phyloP scores from a whole-genome alignment of 2,888 invertebrate species.

The Erynnis tages region DNA sequence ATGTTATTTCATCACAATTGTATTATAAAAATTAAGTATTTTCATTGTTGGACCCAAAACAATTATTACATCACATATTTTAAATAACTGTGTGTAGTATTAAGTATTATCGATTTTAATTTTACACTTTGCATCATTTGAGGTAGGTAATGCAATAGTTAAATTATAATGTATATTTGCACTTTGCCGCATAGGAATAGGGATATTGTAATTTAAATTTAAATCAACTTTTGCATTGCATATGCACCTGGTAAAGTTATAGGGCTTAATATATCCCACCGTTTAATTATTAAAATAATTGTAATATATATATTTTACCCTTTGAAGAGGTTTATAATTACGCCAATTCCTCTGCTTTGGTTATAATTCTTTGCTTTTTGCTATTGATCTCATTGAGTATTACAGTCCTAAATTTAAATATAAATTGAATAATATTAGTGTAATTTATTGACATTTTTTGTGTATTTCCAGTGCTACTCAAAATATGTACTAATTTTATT shows the following conservation, averaged over 20 bases:
- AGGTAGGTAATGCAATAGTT: background rate
- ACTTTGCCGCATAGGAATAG: conserved; percentile 1
- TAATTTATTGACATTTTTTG: conserved; percentile 2
- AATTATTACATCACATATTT: conserved; percentile 16
- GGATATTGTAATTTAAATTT: background rate
- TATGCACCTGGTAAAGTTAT: conserved; percentile 6
- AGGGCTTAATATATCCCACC: conserved; percentile 31
- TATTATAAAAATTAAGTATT: conserved; percentile 12
- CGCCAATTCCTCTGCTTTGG: background rate
- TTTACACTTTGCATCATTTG: background rate
- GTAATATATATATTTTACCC: background rate
- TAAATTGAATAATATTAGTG: conserved; percentile 5
- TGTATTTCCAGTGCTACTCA: conserved; percentile 6
- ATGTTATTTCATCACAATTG: conserved; percentile 28
- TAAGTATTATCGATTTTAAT: conserved; percentile 1
- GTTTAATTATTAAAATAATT: conserved; percentile 23
- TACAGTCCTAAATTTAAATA: conserved; percentile 21
- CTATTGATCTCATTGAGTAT: conserved; percentile 26
- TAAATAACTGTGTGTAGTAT: conserved; percentile 1
- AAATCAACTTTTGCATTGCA: conserved; percentile 9
- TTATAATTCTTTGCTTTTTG: conserved; percentile 9
- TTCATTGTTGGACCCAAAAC: background rate
- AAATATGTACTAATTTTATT: background rate
- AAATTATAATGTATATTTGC: conserved; percentile 1
- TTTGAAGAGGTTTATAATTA: background rate